Base-by-base conservation (phyloP, 2,113 vertebrate genomes). In the Arenaria interpres region DNA sequence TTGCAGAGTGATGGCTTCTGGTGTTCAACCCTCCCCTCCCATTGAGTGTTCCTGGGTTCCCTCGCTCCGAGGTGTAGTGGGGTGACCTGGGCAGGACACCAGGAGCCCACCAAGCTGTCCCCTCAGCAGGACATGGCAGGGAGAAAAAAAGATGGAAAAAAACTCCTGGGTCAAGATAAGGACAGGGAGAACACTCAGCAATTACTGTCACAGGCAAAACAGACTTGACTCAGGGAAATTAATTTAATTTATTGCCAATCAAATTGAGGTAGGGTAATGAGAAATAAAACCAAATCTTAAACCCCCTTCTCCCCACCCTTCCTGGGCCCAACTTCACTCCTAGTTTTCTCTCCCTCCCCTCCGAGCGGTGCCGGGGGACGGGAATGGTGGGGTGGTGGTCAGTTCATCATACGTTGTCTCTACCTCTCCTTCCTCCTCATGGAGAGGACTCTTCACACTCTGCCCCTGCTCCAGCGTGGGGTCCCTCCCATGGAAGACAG, bases 341-440 rank as follows among this genome's bases (percentile, higher is more conserved):
- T 3, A 2, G 24, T 63, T 85, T 84, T 84, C 28, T 78, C 35
- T 32, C 20, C 25, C 32, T 43, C 32, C 32, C 12, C 15, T 3
- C 5, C 1, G 0, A 24, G 32, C 1, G 4, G 32, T 1, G 1
- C 23, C n/a, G 35, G 24, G 30, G 35, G 6, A 14, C 1, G 1
- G 54, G 30, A 71, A 48, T 51, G 11, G n/a, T n/a, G 37, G 20
- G 13, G 6, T 35, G 72, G 32, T 1, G 1, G 12, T 73, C 46
- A 43, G 81, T 53, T 77, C 20, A 18, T 30, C 56, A 50, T 57
- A 24, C 1, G 1, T 37, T 60, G 19, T 62, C 19, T 62, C 45
- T 83, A n/a, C 11, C 0, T 0, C 45, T 71, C 23, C 30, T 48
- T 48, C 53, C 54, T 32, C 54, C 54, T 32, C 54, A 30, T 30